Percentiles rank a stretch among this genome's conserved stretches.
Evolutionary conservation across 2,113 vertebrate genomes (phyloP).

Genomic region (Porphyrio hochstetteri): DNA sequence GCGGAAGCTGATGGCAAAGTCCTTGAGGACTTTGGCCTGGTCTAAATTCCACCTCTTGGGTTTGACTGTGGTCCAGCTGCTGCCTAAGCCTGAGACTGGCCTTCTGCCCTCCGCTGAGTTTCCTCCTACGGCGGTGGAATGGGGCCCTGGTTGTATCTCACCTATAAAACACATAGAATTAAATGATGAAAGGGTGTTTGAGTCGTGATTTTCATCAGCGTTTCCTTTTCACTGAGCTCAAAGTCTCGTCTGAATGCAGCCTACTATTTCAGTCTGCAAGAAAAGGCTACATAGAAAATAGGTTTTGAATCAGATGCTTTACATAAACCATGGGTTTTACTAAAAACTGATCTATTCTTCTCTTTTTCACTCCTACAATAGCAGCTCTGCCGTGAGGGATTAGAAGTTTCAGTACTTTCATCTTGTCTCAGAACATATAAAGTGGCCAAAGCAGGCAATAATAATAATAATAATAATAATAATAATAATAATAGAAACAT

Average conservation of each 20-base stretch:
- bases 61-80: neutral
- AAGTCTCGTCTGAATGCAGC: slow-evolving; percentile 62
- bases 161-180: slow-evolving; percentile 54
- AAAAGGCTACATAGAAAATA: slow-evolving; percentile 65
- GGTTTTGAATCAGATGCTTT: slow-evolving; percentile 81
- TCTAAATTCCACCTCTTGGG: neutral
- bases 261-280: slow-evolving; percentile 66
- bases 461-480: neutral
- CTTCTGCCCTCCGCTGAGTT: neutral
- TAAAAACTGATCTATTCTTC: slow-evolving; percentile 72
- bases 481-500: neutral
- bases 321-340: slow-evolving; percentile 79
- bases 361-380: slow-evolving; percentile 64
- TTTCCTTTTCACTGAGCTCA: slow-evolving; percentile 61
- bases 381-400: slow-evolving; percentile 35
- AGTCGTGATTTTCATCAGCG: slow-evolving; percentile 61
- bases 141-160: neutral
- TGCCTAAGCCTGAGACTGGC: neutral
- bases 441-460: neutral
- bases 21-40: neutral
- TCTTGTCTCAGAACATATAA: slow-evolving; percentile 72
- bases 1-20: neutral
- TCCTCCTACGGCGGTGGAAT: neutral
- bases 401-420: slow-evolving; percentile 74
- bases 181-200: slow-evolving; percentile 37